Evolutionary conservation across 92 coral and sea anemone genomes (phyloP), one percentile per base, ranked within the genome.

Genomic region (Umimayanthus chanpuru): DNA sequence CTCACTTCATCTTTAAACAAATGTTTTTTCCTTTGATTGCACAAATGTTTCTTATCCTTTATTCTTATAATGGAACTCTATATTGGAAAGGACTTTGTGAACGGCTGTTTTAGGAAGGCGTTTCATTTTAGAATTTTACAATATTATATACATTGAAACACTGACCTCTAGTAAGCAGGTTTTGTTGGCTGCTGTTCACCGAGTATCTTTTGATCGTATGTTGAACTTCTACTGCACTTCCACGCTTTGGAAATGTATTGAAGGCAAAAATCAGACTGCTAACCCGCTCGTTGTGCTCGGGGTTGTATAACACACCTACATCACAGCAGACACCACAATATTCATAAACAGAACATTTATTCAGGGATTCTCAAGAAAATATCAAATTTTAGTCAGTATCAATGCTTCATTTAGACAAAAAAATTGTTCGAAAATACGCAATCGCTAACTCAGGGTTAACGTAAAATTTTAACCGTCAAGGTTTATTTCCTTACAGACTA

Each of bases 131-230:
- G 23, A 23, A 4, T 15, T 38, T 9, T 40, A 36, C 10, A 25
- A 32, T 29, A 18, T 44, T 11, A 32, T 0, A n/a, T 47, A 23
- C 5, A 20, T 61, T 23, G 68, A 18, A 61, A 21, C 25, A 47
- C 81, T 47, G 2, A 77, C 81, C 81, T 77, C 26, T 6, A 77
- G 81, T 9, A 77, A 77, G 65, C 56, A 77, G 41, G 20, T 29
- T 77, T 47, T 77, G 81, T 4, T 28, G 81, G 81, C 26, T 30
- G 56, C 65, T 77, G 18, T 77, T 26, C 61, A 77, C 65, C 28
- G 50, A 14, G 66, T 44, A 61, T 20, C 1, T 0, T 15, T 0
- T 8, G 4, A 23, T 15, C 23, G 6, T 11, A 8, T 7, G 38
- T 3, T 77, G 23, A 30, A 77, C 81, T 77, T 77, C 36, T 7